Evolutionary conservation across 2,888 invertebrate genomes (phyloP).

Genomic region (Andricus quercusramuli): DNA sequence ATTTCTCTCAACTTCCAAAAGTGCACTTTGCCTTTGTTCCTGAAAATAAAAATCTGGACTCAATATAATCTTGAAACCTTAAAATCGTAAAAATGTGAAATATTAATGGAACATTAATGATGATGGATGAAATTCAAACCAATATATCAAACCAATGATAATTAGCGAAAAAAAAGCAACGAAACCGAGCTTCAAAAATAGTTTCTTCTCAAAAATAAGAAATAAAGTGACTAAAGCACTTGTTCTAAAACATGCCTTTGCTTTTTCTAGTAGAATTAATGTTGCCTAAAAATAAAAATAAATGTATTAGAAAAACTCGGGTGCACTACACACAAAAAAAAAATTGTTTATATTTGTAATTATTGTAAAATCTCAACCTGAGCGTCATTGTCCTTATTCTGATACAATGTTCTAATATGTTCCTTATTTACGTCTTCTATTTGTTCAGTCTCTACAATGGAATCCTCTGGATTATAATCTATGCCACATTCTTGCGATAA

Average conservation of each 20-base stretch:
- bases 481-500: constrained; percentile 78
- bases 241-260: constrained; percentile 80
- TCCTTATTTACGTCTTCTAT: constrained; percentile 61
- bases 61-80: neutral
- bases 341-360: neutral
- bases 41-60: constrained; percentile 66
- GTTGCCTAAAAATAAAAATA: constrained; percentile 81
- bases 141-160: constrained; percentile 11
- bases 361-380: constrained; percentile 67
- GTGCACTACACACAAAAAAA: neutral
- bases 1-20: constrained; percentile 82
- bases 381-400: constrained; percentile 69
- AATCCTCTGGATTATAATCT: constrained; percentile 79
- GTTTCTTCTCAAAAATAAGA: constrained; percentile 25
- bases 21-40: constrained; percentile 80
- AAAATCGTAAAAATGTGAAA: neutral
- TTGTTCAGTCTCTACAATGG: constrained; percentile 69
- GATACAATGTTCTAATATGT: constrained; percentile 58
- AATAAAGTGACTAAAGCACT: constrained; percentile 75
- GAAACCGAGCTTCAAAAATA: neutral
- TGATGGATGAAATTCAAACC: constrained; percentile 40
- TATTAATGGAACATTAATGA: constrained; percentile 11
- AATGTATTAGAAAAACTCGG: constrained; percentile 28
- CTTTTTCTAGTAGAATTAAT: constrained; percentile 81
- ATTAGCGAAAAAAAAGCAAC: constrained; percentile 21